Evolutionary conservation across 1,140 invertebrate genomes (phyloP), one percentile per base, ranked within the genome.

Genomic region (Zaprionus davidi): DNA sequence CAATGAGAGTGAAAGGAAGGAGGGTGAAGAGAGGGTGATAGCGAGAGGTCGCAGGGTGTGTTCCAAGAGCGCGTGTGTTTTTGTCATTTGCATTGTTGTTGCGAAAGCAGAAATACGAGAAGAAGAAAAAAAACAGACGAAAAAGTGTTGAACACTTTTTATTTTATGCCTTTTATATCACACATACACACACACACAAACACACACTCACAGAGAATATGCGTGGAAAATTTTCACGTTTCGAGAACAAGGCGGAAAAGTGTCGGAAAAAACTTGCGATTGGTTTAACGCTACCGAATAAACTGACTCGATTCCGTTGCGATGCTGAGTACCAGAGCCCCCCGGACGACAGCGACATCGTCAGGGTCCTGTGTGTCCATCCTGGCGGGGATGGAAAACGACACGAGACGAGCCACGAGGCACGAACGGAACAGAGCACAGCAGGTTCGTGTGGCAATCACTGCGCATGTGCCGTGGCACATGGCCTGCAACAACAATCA

Each of bases 161-260:
- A 38, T n/a, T 62, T 46, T 69, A 46, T 55, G 13, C 6, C 15
- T 58, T 72, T 66, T 58, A 56, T 55, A 34, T 55, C 69, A 65
- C 20, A 56, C 53, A 51, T 31, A 62, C 57, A 60, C 34, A 62
- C 49, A 71, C n/a, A 20, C 4, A 20, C 41, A 64, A 51, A 22
- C 22, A 56, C 34, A 64, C 51, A 64, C 17, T 24, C 26, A 64
- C 26, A 71, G 17, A 57, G 31, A 59, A 65, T 31, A 55, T 62
- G 74, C 63, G 70, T 77, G 74, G 69, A 72, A 72, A 77, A 62
- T 77, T 77, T 72, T 67, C 59, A 70, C 71, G 75, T 68, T 63
- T 41, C 63, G 58, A 36, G 44, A 57, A 71, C 59, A 56, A 53
- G 44, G 51, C 26, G 64, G 53, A 77, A 77, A 77, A 76, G 53